Conservation (phyloP, 2,113 vertebrate genomes). For the Acrocephalus kingi region DNA sequence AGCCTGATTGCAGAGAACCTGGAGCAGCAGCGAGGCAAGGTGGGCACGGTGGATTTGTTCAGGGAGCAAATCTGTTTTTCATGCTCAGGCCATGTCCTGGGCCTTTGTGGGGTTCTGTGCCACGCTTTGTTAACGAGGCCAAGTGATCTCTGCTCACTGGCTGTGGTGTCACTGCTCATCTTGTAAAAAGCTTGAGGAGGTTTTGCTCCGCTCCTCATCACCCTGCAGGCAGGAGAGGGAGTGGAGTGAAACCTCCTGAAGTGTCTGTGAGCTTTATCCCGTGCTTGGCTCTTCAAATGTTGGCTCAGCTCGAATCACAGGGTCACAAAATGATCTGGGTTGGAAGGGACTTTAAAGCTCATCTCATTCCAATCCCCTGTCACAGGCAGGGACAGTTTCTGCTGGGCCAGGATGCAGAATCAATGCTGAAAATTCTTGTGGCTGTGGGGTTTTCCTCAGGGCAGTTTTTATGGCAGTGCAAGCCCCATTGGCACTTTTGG, state of each 20-base stretch:
- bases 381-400: not conserved
- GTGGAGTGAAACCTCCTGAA: fast-evolving
- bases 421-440: not conserved
- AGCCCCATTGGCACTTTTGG: not conserved
- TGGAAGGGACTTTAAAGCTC: not conserved
- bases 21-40: not conserved
- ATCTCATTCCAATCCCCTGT: not conserved
- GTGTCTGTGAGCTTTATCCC: not conserved
- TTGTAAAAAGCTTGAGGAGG: not conserved
- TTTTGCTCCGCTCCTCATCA: not conserved
- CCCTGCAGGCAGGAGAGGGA: not conserved
- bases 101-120: not conserved
- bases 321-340: not conserved
- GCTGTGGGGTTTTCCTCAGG: not conserved
- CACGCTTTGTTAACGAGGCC: not conserved
- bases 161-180: not conserved
- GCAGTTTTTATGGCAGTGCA: not conserved
- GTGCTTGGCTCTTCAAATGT: not conserved
- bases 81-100: not conserved
- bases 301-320: fast-evolving
- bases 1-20: not conserved
- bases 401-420: not conserved
- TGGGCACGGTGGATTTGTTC: not conserved
- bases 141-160: not conserved
- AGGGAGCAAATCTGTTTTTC: not conserved